Base-by-base conservation (phyloP, 2,888 invertebrate species). In the Dolichomitus sp. region DNA sequence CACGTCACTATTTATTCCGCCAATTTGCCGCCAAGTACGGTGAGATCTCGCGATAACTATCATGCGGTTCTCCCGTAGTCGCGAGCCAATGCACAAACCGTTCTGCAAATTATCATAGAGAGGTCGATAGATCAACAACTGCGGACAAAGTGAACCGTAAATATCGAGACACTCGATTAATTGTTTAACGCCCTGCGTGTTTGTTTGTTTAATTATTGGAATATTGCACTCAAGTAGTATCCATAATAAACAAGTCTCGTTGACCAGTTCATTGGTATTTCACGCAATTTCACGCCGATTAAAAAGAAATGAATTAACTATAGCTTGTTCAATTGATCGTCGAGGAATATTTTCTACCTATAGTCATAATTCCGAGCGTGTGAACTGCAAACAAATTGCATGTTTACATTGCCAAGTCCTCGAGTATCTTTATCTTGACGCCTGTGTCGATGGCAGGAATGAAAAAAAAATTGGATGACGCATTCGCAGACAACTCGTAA, bases 1-100 rank as follows among this genome's bases (percentile, higher is more conserved):
- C 85, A 85, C 87, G 87, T 87, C 84, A 86, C 85, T 87, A 87
- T 87, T 88, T 88, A 88, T 88, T 86, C 86, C 81, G 84, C 85
- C 88, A 88, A 88, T 87, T 88, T 88, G 88, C 87, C 86, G 86
- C 85, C 85, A 84, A 88, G 83, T 87, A 85, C 76, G 73, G 73
- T 76, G 78, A 86, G 87, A 87, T 86, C 84, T 70, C 69, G 82
- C 86, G 87, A 87, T 87, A 87, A 86, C 81, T 77, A 80, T 80
- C 65, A 77, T 19, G 27, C 37, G 37, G 37, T 11, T 61, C n/a
- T 61, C 37, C 11, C 37, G 7, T 9, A 73, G 68, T 80, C 69
- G 70, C 70, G 77, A 76, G 72, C 52, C 57, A 78, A 54, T 66
- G 69, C 45, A 74, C 74, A 57, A 70, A 68, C 42, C 17, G 12